Base-by-base conservation (phyloP, 2,113 vertebrate genomes). In the Amazona vittata region DNA sequence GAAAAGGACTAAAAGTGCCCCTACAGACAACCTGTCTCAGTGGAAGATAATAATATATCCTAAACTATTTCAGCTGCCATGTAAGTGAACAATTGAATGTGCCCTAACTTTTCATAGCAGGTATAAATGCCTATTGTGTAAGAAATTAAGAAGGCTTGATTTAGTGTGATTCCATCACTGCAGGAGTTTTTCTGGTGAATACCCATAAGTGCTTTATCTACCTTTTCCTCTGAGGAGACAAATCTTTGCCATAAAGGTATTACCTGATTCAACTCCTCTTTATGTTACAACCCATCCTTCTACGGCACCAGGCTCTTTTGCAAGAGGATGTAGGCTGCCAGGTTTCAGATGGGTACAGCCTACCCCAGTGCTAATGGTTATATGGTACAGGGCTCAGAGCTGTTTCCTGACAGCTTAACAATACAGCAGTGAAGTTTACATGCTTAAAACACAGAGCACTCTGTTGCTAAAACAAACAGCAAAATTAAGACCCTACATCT, bases 81-180 rank as follows among this genome's bases (percentile, higher is more conserved):
- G 44, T 28, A 67, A 47, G 37, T 0, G 5, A 52, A 74, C 0
- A 0, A 53, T 50, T 77, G 15, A 53, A 75, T 71, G n/a, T 26
- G 33, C 44, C 59, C 41, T 33, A 78, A 73, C 15, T 15, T 79
- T 77, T 73, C 41, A 62, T 43, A 77, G 53, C 26, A 69, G 15
- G 20, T 43, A 53, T 39, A 93, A 93, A 88, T 35, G 19, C 15
- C 33, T 73, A 1, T 24, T 8, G 2, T 28, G 24, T 16, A 47
- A 90, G 31, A 81, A 77, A 63, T 70, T 2, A 93, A 87, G 37
- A 71, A 67, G 55, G 24, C 18, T 88, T 90, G 44, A 70, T 83
- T 85, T 44, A 21, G 24, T 29, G 47, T 20, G 19, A 68, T 74
- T 64, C 0, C 2, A 37, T 64, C 65, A 52, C 46, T 82, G 37